These are phyloP conservation scores for Helogale parvula DNA, from an alignment of 2,113 vertebrate species.

Conservation along the genomic window DNA sequence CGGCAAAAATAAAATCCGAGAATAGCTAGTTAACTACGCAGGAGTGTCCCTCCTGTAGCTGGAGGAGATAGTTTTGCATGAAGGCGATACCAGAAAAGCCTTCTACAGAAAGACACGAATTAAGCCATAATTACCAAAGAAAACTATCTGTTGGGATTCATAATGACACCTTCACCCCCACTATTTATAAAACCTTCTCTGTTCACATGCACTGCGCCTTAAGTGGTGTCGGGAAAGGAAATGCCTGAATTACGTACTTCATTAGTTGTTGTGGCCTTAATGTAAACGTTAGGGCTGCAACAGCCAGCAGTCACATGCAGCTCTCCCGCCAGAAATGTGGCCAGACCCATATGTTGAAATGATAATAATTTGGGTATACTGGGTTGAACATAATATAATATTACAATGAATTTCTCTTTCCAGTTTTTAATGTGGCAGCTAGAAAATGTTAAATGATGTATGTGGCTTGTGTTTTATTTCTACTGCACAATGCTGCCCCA, in stretches of 20 bases:
- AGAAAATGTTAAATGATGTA: neutral
- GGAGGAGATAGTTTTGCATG: neutral
- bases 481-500: neutral
- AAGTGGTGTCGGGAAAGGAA: neutral
- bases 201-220: neutral
- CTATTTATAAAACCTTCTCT: neutral
- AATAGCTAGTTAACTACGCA: neutral
- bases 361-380: neutral
- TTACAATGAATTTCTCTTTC: neutral
- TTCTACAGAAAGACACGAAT: neutral
- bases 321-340: neutral
- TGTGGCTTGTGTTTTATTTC: neutral
- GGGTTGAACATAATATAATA: neutral
- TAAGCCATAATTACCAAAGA: neutral
- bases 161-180: neutral
- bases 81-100: neutral
- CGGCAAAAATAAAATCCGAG: conserved; percentile 18
- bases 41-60: neutral
- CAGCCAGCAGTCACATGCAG: neutral
- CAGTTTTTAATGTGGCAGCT: neutral
- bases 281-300: neutral
- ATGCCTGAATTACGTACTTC: neutral
- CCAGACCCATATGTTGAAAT: neutral
- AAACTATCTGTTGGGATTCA: neutral
- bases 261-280: neutral